phyloP scores from a whole-genome alignment of 2,797 vertebrate genomes.

The Meriones psammophilus region DNA sequence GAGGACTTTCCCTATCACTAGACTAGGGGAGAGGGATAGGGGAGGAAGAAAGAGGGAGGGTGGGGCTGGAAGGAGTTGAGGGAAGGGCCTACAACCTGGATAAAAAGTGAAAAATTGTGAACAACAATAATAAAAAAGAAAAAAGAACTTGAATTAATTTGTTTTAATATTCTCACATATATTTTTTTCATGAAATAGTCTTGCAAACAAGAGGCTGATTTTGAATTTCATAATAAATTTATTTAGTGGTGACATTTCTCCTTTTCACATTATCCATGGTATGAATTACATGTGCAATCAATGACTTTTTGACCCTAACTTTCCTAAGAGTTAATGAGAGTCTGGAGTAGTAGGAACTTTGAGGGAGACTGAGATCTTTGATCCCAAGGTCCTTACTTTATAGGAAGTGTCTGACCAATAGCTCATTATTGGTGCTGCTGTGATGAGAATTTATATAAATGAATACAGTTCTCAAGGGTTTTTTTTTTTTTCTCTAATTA shows the following conservation, averaged over 20 bases:
- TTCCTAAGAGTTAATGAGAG: slow-evolving; percentile 21
- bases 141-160: not conserved
- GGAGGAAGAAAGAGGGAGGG: no score
- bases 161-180: not conserved
- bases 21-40: no score
- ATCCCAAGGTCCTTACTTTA: slow-evolving; percentile 12
- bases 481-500: not conserved
- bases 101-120: no score
- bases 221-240: slow-evolving; percentile 39
- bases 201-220: slow-evolving; percentile 18
- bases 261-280: slow-evolving; percentile 53
- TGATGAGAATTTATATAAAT: slow-evolving; percentile 54
- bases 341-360: slow-evolving; percentile 39
- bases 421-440: slow-evolving; percentile 7
- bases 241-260: slow-evolving; percentile 42
- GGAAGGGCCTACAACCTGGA: no score
- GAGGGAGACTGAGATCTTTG: slow-evolving; percentile 12
- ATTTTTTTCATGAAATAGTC: slow-evolving; percentile 7
- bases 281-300: slow-evolving; percentile 36
- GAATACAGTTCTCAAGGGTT: not conserved
- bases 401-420: slow-evolving; percentile 12
- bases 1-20: no score
- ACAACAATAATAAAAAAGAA: no score
- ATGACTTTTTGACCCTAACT: not conserved
- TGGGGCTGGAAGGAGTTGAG: no score